Percentiles rank a stretch among this genome's conserved stretches.
Conservation (phyloP, 1,140 invertebrate genomes). For the Drosophila nasuta region DNA sequence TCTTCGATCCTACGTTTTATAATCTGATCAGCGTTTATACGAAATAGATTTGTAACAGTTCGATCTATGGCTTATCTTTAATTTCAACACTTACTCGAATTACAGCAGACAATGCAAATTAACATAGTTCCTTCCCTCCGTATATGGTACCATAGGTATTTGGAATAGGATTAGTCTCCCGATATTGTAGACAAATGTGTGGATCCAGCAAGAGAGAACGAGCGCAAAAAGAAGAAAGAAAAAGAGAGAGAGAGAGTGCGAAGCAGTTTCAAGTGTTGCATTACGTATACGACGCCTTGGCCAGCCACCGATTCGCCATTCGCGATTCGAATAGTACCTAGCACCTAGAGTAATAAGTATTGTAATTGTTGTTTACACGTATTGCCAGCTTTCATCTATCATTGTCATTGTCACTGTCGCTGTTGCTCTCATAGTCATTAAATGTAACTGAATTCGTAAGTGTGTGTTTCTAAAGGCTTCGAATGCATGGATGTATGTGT, state of each 20-base stretch:
- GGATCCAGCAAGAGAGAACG: too few relatives aligned
- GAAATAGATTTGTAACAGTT: background rate
- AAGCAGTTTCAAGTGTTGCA: constrained; percentile 31
- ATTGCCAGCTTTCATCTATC: constrained; percentile 26
- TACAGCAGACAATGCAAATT: background rate
- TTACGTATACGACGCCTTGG: constrained; percentile 59
- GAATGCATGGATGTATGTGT: constrained; percentile 42
- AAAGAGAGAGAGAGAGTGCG: constrained; percentile 6
- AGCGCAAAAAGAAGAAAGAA: too few relatives aligned
- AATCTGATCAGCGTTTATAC: background rate
- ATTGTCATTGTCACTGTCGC: constrained; percentile 20
- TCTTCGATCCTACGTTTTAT: background rate
- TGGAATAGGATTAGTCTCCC: constrained; percentile 7
- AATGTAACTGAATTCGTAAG: constrained; percentile 34
- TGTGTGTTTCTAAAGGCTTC: constrained; percentile 53
- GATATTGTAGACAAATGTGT: constrained; percentile 1
- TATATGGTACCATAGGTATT: constrained; percentile 10
- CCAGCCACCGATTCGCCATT: constrained; percentile 14
- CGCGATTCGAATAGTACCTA: constrained; percentile 33
- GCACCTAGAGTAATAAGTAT: constrained; percentile 56
- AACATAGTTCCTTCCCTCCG: constrained; percentile 1
- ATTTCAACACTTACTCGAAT: background rate
- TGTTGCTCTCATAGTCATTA: constrained; percentile 28
- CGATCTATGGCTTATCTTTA: background rate
- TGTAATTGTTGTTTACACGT: constrained; percentile 41